Evolutionary conservation across 2,888 invertebrate genomes (phyloP).

Genomic region (Cactoblastis cactorum): DNA sequence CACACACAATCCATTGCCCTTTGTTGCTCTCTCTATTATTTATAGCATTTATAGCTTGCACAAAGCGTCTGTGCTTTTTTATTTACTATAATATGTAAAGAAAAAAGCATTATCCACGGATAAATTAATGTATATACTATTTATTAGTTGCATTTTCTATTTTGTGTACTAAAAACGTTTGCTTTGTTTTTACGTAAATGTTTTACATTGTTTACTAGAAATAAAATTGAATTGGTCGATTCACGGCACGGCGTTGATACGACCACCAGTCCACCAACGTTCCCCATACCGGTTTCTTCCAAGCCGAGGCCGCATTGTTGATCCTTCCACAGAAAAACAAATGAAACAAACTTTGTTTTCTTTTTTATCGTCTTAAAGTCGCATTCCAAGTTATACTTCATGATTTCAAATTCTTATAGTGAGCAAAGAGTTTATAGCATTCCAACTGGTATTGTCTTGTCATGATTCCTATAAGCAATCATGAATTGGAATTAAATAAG

Average conservation of each 20-base stretch:
- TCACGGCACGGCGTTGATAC: conserved; percentile 52
- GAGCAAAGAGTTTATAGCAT: neutral
- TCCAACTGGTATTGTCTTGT: neutral
- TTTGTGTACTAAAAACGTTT: neutral
- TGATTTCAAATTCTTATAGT: neutral
- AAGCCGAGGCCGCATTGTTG: conserved; percentile 63
- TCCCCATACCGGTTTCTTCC: conserved; percentile 68
- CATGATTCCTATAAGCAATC: too few species aligned
- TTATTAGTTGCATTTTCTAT: neutral
- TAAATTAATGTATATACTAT: conserved; percentile 32
- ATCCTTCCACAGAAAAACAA: conserved; percentile 69
- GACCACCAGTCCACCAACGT: conserved; percentile 48
- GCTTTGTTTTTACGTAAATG: neutral
- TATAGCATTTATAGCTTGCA: conserved; percentile 55
- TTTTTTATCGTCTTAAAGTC: conserved; percentile 43
- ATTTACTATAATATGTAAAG: too few species aligned
- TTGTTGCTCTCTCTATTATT: conserved; percentile 66
- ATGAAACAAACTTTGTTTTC: conserved; percentile 60
- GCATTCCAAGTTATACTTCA: conserved; percentile 15
- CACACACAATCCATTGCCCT: conserved; percentile 68
- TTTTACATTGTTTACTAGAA: conserved; percentile 25
- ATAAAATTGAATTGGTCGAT: conserved; percentile 56
- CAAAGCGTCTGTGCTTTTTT: conserved; percentile 43
- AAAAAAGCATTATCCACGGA: conserved; percentile 48
- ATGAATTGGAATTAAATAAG: too few species aligned